Percentiles rank a stretch among this genome's conserved stretches.
phyloP scores from a whole-genome alignment of 2,888 invertebrate genomes.

The Meganola albula region DNA sequence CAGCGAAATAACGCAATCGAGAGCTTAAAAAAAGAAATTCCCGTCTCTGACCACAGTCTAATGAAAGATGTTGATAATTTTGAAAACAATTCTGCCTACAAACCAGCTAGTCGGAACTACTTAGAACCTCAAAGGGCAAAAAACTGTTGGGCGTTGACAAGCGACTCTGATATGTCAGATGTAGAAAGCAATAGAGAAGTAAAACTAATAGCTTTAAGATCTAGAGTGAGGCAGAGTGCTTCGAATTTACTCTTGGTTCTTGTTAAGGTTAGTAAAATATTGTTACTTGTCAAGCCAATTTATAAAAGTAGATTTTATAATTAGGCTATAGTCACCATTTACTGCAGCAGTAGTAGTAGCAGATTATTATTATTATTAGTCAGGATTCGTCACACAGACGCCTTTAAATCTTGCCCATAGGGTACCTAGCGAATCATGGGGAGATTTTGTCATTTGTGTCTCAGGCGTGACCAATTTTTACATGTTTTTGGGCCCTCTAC shows the following conservation, averaged over 20 bases:
- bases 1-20: conserved; percentile 68
- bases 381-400: too few species aligned
- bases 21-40: conserved; percentile 65
- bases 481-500: too few species aligned
- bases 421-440: too few species aligned
- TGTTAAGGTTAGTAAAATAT: conserved; percentile 77
- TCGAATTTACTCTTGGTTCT: conserved; percentile 78
- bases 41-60: conserved; percentile 60
- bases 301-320: too few species aligned
- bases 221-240: conserved; percentile 82
- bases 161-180: conserved; percentile 84
- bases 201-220: conserved; percentile 68
- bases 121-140: conserved; percentile 50
- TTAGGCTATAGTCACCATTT: too few species aligned
- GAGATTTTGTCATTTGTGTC: too few species aligned
- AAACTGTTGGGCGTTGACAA: conserved; percentile 66
- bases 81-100: conserved; percentile 57
- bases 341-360: too few species aligned
- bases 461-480: too few species aligned
- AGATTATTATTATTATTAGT: too few species aligned
- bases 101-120: conserved; percentile 54
- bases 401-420: too few species aligned
- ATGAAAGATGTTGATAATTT: conserved; percentile 64
- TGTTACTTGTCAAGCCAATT: too few species aligned
- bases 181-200: conserved; percentile 74